Evolutionary conservation across 1,140 invertebrate species (phyloP), one percentile per base, ranked within the genome.

Genomic region (Berghia stephanieae): DNA sequence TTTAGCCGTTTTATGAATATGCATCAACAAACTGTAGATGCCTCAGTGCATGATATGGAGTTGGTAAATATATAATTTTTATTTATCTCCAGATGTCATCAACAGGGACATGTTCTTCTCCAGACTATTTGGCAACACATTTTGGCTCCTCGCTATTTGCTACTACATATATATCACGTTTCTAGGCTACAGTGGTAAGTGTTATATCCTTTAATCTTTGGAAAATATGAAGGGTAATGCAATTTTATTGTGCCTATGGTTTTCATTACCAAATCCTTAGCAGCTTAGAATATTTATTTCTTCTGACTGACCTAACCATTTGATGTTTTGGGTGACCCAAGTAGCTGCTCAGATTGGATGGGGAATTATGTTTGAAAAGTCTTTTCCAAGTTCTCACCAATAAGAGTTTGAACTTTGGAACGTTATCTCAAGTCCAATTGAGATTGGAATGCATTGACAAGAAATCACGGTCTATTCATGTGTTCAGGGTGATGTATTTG

Each of bases 111-210:
- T 92, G 67, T 84, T 86, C 57, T 83, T 95, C 94, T 80, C 83
- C 10, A 92, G 93, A 79, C 91, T 99, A 21, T 90, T 99, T 84
- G 96, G 96, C 31, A 99, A 99, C 88, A 93, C 96, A 0, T 93
- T 99, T 81, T 99, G 97, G 97, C 91, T 99, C 24, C 92, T 97
- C 71, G 96, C 96, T 42, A 90, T 96, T 77, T 91, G 93, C 76
- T 99, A 99, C 89, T 99, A 99, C 85, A 91, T 98, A 78, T 99
- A 99, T 86, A 98, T 99, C 80, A 98, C 97, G 66, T 99, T 99
- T 89, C 92, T 99, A 78, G 98, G 98, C 80, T 99, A 99, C 88
- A 97, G 95, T 89, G 96, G 96, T 97, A 89, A 94, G 94, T 77
- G 31, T 1, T 24, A 16, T 49, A 68, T 76, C 40, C 36, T 34